Base-by-base conservation (phyloP, 2,113 vertebrate genomes). In the Crotophaga sulcirostris region DNA sequence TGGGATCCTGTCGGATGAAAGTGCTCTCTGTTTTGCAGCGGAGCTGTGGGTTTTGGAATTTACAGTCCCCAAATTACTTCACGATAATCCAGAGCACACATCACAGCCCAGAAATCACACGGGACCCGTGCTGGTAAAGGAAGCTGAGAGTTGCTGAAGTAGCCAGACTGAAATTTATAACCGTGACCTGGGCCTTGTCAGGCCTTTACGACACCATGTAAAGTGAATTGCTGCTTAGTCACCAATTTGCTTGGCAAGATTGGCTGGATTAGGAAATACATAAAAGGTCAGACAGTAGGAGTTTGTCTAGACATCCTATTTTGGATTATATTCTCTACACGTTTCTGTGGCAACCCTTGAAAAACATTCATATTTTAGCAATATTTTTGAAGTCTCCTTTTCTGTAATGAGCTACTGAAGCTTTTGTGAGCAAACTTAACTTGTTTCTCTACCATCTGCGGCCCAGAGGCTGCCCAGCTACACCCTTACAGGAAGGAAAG, bases 251-350 rank as follows among this genome's bases (percentile, higher is more conserved):
- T 95, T 98, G 98, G 98, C 98, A 94, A 97, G 97, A 96, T 84
- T 62, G 94, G 87, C 95, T 90, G 97, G 96, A 94, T 97, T 96
- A 98, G 97, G 97, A 98, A 98, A 97, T 95, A 91, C 97, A 95
- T 95, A 94, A 97, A 98, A 98, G 98, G 98, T 97, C 98, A 98
- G 98, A 97, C 97, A 97, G 98, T 98, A 97, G 98, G 98, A 98
- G 98, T 98, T 93, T 96, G 98, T 98, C 98, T 98, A 98, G 98
- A 98, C 98, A 72, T 94, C 94, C 97, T 98, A 96, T 98, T 98
- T 98, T 98, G 97, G 97, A 97, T 96, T 84, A 96, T 89, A 83
- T 77, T 47, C 82, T 90, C 84, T 83, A 49, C 33, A 69, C 56
- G 97, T 98, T 96, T 97, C 97, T 97, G 96, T 97, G 90, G 97